These are phyloP conservation scores for Cryptomyrus ogoouensis DNA, from an alignment of 2,113 vertebrate species.

Conservation along the genomic window DNA sequence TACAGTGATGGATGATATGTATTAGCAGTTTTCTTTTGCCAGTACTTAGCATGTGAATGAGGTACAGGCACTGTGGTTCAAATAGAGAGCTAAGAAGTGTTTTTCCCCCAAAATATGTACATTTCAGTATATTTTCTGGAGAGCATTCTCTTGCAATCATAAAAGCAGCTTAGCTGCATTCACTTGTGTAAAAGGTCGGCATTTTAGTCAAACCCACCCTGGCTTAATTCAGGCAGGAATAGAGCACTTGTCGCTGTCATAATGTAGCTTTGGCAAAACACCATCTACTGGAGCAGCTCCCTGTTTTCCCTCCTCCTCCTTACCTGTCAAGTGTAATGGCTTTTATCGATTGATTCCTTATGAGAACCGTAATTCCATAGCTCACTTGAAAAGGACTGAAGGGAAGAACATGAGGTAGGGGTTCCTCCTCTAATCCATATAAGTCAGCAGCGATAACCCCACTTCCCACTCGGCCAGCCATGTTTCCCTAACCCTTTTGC, in stretches of 20 bases:
- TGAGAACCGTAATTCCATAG: slow-evolving; percentile 44
- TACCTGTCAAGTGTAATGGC: slow-evolving; percentile 38
- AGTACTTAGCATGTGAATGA: slow-evolving; percentile 18
- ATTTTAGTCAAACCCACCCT: slow-evolving; percentile 27
- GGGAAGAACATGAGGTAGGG: slow-evolving; percentile 34
- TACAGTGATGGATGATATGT: slow-evolving; percentile 40
- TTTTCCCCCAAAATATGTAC: not conserved
- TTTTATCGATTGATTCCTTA: slow-evolving; percentile 43
- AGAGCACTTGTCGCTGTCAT: slow-evolving; percentile 34
- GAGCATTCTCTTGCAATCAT: not conserved
- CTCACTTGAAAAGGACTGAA: slow-evolving; percentile 53
- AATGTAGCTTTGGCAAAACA: slow-evolving; percentile 39
- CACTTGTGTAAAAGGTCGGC: not conserved
- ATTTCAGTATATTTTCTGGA: not conserved
- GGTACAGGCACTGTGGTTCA: slow-evolving; percentile 21
- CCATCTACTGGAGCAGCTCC: slow-evolving; percentile 22
- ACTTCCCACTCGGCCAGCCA: slow-evolving; percentile 42
- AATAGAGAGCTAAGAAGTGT: slow-evolving; percentile 21
- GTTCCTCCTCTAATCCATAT: slow-evolving; percentile 58
- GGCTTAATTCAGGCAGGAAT: slow-evolving; percentile 27
- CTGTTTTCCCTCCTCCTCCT: slow-evolving; percentile 34
- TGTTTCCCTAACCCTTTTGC: slow-evolving; percentile 14
- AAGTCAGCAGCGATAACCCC: slow-evolving; percentile 57
- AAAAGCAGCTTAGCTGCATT: slow-evolving; percentile 1
- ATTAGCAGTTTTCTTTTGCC: slow-evolving; percentile 31